phyloP scores from a whole-genome alignment of 1,140 invertebrate genomes.

The Trachelipus rathkii region DNA sequence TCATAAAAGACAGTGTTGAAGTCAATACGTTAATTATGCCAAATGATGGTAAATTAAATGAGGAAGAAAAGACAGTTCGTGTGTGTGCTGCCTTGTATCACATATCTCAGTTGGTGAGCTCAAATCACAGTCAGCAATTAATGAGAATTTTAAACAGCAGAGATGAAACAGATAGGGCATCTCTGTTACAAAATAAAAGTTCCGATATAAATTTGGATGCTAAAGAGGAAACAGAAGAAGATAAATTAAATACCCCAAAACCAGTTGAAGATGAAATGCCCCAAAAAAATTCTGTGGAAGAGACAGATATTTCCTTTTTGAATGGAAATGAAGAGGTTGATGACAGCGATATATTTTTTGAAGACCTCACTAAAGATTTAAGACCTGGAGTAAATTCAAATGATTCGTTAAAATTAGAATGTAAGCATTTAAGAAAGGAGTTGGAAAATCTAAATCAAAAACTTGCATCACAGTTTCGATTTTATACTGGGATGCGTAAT shows the following conservation, averaged over 20 bases:
- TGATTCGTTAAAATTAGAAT: neutral
- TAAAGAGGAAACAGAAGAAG: neutral
- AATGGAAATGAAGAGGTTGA: neutral
- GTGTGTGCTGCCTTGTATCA: constrained; percentile 19
- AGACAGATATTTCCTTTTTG: too few relatives aligned
- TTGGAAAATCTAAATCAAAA: neutral
- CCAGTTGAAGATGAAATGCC: neutral
- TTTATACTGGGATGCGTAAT: neutral
- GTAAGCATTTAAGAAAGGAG: neutral
- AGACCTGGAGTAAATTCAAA: neutral
- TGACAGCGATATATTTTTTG: neutral
- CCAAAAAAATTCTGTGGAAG: neutral
- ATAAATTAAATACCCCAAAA: neutral
- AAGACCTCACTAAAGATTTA: neutral
- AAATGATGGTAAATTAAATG: constrained; percentile 14
- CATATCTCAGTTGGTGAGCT: constrained; percentile 17
- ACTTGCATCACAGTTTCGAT: neutral
- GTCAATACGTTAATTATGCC: constrained; percentile 19
- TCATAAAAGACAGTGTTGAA: constrained; percentile 20
- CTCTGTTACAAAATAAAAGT: neutral
- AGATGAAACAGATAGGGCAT: neutral
- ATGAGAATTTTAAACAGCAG: neutral
- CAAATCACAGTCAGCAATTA: neutral
- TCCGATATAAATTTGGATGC: neutral
- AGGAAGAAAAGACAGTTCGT: constrained; percentile 17